Conservation (phyloP, 2,797 vertebrate genomes). For the Hippoglossus hippoglossus region DNA sequence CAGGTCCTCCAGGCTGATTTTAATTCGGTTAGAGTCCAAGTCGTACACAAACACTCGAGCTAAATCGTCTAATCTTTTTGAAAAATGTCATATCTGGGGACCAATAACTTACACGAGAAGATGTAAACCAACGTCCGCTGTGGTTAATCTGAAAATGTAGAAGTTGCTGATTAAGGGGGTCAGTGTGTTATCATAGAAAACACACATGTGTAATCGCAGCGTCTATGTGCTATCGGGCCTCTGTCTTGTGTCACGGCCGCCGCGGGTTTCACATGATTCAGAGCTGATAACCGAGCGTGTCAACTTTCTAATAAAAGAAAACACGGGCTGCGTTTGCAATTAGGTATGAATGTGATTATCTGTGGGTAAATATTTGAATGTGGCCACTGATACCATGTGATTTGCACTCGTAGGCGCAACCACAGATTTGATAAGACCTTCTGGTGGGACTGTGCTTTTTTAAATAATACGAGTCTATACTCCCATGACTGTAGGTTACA, state of each 20-base stretch:
- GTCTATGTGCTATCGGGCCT: slow-evolving; percentile 53
- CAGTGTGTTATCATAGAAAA: slow-evolving; percentile 73
- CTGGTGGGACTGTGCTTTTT: slow-evolving; percentile 8
- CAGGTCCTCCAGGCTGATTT: slow-evolving; percentile 21
- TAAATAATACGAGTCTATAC: neutral
- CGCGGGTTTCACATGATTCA: slow-evolving; percentile 60
- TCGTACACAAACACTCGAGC: slow-evolving; percentile 38
- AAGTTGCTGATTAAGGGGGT: slow-evolving; percentile 58
- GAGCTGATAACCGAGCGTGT: slow-evolving; percentile 61
- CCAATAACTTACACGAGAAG: slow-evolving; percentile 44
- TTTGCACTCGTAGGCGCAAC: slow-evolving; percentile 19
- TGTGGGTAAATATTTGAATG: slow-evolving; percentile 70
- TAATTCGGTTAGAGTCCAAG: slow-evolving; percentile 35
- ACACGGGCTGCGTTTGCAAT: slow-evolving; percentile 57
- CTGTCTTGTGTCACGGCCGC: slow-evolving; percentile 65
- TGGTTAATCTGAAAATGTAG: slow-evolving; percentile 62
- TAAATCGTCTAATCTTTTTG: slow-evolving; percentile 53
- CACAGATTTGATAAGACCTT: slow-evolving; percentile 39
- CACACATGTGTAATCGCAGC: slow-evolving; percentile 60
- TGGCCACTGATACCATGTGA: slow-evolving; percentile 43
- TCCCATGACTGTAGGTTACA: neutral
- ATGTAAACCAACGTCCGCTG: slow-evolving; percentile 45
- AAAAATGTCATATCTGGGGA: slow-evolving; percentile 54
- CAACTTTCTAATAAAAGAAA: slow-evolving; percentile 51
- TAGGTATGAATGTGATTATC: slow-evolving; percentile 61